Percentiles rank a stretch among this genome's conserved stretches.
Evolutionary conservation across 2,113 vertebrate genomes (phyloP).

Genomic region (Sturnira hondurensis): DNA sequence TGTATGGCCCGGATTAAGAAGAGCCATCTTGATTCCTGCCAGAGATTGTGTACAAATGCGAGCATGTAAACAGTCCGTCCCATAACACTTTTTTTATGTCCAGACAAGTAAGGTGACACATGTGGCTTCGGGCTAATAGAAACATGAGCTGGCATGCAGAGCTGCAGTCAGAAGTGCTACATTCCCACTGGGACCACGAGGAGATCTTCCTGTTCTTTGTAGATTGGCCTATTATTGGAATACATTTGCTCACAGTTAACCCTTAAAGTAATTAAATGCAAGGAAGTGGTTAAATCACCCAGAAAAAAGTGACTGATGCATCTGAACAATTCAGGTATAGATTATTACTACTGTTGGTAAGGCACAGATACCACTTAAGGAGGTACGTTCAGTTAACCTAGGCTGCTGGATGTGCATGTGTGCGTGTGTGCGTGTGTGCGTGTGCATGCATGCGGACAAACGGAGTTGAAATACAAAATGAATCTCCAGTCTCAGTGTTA

Average conservation of each 20-base stretch:
- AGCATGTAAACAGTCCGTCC: constrained; percentile 59
- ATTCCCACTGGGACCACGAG: constrained; percentile 74
- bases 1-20: constrained; percentile 55
- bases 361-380: constrained; percentile 33
- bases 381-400: constrained; percentile 68
- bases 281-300: constrained; percentile 83
- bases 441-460: constrained; percentile 40
- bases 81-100: constrained; percentile 65
- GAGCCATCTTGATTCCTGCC: constrained; percentile 47
- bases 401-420: constrained; percentile 29
- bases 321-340: constrained; percentile 69
- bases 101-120: constrained; percentile 78
- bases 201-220: constrained; percentile 83
- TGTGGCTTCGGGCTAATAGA: constrained; percentile 78
- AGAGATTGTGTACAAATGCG: constrained; percentile 51
- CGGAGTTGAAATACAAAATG: constrained; percentile 45
- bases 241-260: constrained; percentile 84
- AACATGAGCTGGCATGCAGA: constrained; percentile 72
- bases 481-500: background rate
- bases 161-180: constrained; percentile 78
- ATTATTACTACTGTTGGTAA: constrained; percentile 67
- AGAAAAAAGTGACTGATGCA: constrained; percentile 76
- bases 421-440: constrained; percentile 43
- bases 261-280: constrained; percentile 84
- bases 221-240: constrained; percentile 84